phyloP scores from a whole-genome alignment of 2,888 invertebrate species.

The Carterocephalus palaemon region DNA sequence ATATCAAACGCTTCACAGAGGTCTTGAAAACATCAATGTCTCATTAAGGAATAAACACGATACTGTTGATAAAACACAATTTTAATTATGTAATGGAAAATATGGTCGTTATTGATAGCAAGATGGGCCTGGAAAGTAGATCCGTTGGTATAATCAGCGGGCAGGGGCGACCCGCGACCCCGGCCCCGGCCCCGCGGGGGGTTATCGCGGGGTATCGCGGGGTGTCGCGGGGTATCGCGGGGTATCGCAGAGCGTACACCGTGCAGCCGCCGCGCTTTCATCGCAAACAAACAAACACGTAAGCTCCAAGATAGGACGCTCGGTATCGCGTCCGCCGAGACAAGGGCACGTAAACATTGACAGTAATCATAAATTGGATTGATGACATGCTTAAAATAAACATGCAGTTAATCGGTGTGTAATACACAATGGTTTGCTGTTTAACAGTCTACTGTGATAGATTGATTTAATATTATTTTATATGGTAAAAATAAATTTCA shows the following conservation, averaged over 20 bases:
- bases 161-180: constrained; percentile 34
- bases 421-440: constrained; percentile 2
- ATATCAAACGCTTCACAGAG: constrained; percentile 2
- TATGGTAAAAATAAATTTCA: too few relatives aligned
- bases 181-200: too few relatives aligned
- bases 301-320: constrained; percentile 10
- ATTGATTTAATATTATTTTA: not conserved
- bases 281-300: constrained; percentile 33
- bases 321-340: constrained; percentile 9
- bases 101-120: not conserved
- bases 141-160: constrained; percentile 9
- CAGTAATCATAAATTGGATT: constrained; percentile 10
- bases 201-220: constrained; percentile 32
- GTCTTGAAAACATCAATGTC: not conserved
- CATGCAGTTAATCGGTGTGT: constrained; percentile 3
- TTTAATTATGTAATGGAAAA: constrained; percentile 13
- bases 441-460: not conserved
- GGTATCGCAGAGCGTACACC: constrained; percentile 32
- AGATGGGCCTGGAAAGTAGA: too few relatives aligned
- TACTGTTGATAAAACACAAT: not conserved
- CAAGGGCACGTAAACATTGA: constrained; percentile 26
- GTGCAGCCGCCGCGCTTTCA: constrained; percentile 33
- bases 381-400: constrained; percentile 12
- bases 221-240: constrained; percentile 33
- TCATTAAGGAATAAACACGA: too few relatives aligned